These are phyloP conservation scores for Hoplostethus atlanticus DNA, from an alignment of 2,797 vertebrate species.

Conservation along the genomic window DNA sequence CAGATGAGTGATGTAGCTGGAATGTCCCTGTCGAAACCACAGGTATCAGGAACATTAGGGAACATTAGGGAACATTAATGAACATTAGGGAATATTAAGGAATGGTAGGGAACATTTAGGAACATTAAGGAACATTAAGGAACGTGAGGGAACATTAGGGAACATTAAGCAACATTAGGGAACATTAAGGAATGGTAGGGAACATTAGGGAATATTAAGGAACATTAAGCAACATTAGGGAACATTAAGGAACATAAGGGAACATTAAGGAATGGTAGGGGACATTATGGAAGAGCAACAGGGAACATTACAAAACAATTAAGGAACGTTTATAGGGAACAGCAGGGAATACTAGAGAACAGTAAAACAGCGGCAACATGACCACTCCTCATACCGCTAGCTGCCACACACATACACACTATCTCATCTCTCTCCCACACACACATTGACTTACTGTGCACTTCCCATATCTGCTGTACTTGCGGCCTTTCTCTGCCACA, in stretches of 20 bases:
- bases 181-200: background rate
- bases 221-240: background rate
- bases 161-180: background rate
- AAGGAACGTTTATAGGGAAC: no score
- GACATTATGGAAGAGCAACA: no score
- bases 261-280: background rate
- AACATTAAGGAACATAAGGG: background rate
- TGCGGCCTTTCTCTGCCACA: constrained; percentile 95
- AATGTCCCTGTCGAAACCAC: constrained; percentile 91
- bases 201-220: background rate
- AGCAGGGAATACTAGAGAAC: no score
- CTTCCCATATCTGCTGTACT: constrained; percentile 96
- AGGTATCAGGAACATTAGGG: constrained; percentile 7
- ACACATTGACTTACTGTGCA: constrained; percentile 88
- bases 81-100: background rate
- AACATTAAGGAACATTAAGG: background rate
- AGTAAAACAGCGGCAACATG: no score
- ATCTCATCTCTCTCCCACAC: no score
- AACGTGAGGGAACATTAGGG: background rate
- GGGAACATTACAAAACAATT: no score
- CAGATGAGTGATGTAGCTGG: constrained; percentile 99
- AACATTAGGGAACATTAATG: background rate
- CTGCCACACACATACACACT: no score
- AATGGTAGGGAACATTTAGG: background rate
- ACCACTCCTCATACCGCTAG: no score